Percentiles rank a stretch among this genome's conserved stretches.
Evolutionary conservation across 2,888 invertebrate species (phyloP).

Genomic region (Belgica antarctica): DNA sequence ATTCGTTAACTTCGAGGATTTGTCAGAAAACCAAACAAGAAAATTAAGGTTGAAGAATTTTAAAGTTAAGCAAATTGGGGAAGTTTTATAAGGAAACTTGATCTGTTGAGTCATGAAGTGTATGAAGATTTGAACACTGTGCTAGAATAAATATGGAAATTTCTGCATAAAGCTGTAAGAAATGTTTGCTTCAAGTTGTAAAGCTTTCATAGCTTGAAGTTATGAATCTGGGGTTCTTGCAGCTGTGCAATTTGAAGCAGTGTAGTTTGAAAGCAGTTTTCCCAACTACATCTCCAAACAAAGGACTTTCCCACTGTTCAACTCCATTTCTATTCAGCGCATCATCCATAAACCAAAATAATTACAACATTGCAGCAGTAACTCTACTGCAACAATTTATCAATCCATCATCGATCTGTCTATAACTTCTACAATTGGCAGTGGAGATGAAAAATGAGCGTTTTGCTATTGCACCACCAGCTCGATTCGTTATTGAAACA

Average conservation of each 20-base stretch:
- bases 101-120: no score
- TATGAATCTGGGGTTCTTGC: no score
- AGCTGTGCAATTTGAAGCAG: no score
- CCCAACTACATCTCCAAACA: no score
- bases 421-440: neutral
- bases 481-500: slow-evolving; percentile 31
- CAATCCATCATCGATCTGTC: slow-evolving; percentile 29
- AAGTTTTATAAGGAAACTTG: neutral
- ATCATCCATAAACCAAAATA: neutral
- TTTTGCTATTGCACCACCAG: neutral
- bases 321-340: no score
- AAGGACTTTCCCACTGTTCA: no score
- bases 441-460: slow-evolving; percentile 4
- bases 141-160: no score
- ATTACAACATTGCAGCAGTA: no score
- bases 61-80: slow-evolving; percentile 27
- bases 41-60: slow-evolving; percentile 29
- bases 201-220: no score
- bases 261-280: neutral
- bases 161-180: no score
- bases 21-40: neutral
- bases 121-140: no score
- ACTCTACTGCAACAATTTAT: neutral
- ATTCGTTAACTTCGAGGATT: neutral
- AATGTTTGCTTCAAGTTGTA: no score